phyloP scores from a whole-genome alignment of 2,888 invertebrate species.

The Acleris holmiana region DNA sequence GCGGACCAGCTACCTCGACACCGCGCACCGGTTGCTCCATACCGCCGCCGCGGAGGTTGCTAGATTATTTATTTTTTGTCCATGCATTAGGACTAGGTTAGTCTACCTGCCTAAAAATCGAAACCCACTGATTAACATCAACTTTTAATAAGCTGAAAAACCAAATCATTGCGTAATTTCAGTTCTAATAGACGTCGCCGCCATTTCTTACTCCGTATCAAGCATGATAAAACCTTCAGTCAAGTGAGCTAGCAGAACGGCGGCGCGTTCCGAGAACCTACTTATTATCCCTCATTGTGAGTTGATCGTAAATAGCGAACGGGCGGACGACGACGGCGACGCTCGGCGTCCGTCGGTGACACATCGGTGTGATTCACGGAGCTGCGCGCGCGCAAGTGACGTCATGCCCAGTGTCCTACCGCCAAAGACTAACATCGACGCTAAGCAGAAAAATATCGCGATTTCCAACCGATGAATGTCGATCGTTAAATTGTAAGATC shows the following conservation, averaged over 20 bases:
- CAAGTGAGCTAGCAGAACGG: conserved; percentile 50
- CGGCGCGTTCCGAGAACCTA: conserved; percentile 53
- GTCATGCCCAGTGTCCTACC: conserved; percentile 61
- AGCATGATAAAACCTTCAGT: conserved; percentile 39
- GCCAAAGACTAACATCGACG: conserved; percentile 49
- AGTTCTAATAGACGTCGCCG: background rate
- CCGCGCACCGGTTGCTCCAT: conserved; percentile 67
- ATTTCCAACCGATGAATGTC: background rate
- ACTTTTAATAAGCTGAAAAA: background rate
- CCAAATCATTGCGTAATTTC: background rate
- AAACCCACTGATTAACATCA: too few relatives aligned
- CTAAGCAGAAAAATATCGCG: conserved; percentile 33
- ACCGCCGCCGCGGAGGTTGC: conserved; percentile 34
- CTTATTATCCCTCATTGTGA: conserved; percentile 53
- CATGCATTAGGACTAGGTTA: too few relatives aligned
- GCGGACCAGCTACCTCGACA: conserved; percentile 50
- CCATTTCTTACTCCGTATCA: conserved; percentile 37
- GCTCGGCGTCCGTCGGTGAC: conserved; percentile 61
- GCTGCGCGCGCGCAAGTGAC: conserved; percentile 71
- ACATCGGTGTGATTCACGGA: conserved; percentile 77
- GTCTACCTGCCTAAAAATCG: too few relatives aligned
- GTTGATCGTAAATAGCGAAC: conserved; percentile 57
- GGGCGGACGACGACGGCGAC: conserved; percentile 44
- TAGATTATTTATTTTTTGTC: background rate
- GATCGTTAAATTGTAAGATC: background rate